phyloP scores from a whole-genome alignment of 2,797 vertebrate genomes.

The Micropoecilia bifurca region DNA sequence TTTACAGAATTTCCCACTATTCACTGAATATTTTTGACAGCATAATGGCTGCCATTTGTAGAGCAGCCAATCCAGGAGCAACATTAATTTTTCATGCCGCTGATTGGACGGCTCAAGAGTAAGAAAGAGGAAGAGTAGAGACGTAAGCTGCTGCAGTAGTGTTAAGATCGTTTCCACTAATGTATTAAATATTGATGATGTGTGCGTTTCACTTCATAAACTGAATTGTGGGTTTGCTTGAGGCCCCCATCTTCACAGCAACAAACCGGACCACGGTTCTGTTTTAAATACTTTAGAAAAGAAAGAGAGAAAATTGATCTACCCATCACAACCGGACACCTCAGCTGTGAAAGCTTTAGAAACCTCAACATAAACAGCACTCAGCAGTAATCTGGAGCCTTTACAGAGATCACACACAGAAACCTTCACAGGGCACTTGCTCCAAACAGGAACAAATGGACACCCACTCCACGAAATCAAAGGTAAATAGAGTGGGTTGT shows the following conservation, averaged over 20 bases:
- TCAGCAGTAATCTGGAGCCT: conserved; percentile 59
- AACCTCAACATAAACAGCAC: conserved; percentile 44
- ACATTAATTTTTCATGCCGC: too few species aligned
- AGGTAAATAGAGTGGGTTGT: conserved; percentile 70
- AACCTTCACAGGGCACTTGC: conserved; percentile 57
- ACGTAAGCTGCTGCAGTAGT: too few species aligned
- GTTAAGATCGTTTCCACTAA: too few species aligned
- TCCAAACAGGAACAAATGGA: conserved; percentile 65
- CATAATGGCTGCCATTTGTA: background rate
- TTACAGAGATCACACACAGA: conserved; percentile 60
- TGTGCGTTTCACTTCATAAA: background rate
- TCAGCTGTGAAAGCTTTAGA: conserved; percentile 48
- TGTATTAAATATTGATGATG: background rate
- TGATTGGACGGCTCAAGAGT: too few species aligned
- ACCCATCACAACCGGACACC: conserved; percentile 24
- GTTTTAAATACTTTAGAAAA: conserved; percentile 13
- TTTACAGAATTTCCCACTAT: too few species aligned
- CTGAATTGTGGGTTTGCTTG: background rate
- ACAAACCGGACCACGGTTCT: conserved; percentile 47
- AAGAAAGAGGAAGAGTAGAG: too few species aligned
- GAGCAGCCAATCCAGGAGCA: too few species aligned
- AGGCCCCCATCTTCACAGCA: conserved; percentile 53
- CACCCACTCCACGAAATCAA: conserved; percentile 63
- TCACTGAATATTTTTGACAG: background rate
- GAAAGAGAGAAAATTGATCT: background rate